These are phyloP conservation scores for Clarias macrocephalus DNA, from an alignment of 2,113 vertebrate genomes.

Conservation along the genomic window DNA sequence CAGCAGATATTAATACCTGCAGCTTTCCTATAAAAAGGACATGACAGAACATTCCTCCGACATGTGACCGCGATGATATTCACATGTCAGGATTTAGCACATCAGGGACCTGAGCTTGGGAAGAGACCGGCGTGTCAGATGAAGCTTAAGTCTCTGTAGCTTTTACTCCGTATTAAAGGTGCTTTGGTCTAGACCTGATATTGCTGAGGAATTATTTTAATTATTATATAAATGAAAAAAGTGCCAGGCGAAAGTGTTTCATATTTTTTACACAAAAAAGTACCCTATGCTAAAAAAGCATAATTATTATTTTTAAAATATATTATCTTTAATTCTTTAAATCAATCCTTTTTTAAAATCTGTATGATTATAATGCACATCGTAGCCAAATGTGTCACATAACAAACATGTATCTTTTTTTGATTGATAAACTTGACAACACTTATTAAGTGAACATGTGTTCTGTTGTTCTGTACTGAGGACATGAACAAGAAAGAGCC, in stretches of 20 bases:
- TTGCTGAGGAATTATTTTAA: slow-evolving; percentile 3
- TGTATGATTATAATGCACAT: background rate
- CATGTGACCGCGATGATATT: slow-evolving; percentile 8
- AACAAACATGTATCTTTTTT: background rate
- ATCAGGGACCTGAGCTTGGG: background rate
- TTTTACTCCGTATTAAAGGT: background rate
- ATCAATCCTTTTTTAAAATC: background rate
- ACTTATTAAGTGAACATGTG: background rate
- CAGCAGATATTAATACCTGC: slow-evolving; percentile 31
- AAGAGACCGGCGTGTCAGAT: slow-evolving; percentile 7
- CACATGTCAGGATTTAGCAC: slow-evolving; percentile 23
- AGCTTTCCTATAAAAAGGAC: background rate
- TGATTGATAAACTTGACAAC: background rate
- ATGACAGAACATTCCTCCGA: background rate
- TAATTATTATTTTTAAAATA: background rate
- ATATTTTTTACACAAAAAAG: background rate
- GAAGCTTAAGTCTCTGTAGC: background rate
- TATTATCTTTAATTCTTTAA: background rate
- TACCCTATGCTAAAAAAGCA: background rate
- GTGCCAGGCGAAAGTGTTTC: background rate
- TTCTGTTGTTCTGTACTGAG: background rate
- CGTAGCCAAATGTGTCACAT: background rate
- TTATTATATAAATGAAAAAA: background rate
- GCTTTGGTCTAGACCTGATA: slow-evolving; percentile 11
- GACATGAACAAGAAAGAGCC: background rate